Percentiles rank a stretch among this genome's conserved stretches.
These are phyloP conservation scores for Manduca sexta DNA, from an alignment of 1,140 invertebrate species.

Conservation along the genomic window DNA sequence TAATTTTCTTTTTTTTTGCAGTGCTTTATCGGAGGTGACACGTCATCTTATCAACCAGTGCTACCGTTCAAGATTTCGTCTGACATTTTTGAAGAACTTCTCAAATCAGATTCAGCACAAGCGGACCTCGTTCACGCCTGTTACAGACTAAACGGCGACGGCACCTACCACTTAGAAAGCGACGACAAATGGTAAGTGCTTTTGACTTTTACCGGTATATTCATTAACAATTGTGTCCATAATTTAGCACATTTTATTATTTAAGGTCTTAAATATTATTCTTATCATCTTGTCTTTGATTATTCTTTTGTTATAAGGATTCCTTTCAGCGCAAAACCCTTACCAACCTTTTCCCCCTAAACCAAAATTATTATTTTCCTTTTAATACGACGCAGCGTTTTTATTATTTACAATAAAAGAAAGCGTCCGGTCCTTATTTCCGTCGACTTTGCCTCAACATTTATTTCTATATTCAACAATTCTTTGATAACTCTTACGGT, in stretches of 20 bases:
- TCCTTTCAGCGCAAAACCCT: too few species aligned
- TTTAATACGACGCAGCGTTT: too few species aligned
- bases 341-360: too few species aligned
- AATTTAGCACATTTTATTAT: too few species aligned
- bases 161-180: slow-evolving; percentile 45
- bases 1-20: slow-evolving; percentile 14
- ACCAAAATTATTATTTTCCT: too few species aligned
- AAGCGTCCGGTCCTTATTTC: too few species aligned
- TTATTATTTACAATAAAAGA: too few species aligned
- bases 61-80: slow-evolving; percentile 47
- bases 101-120: slow-evolving; percentile 48
- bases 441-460: too few species aligned
- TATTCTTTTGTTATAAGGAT: too few species aligned
- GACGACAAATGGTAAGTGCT: slow-evolving; percentile 54
- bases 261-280: too few species aligned
- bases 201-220: background rate
- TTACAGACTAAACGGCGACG: slow-evolving; percentile 41
- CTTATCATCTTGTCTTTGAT: too few species aligned
- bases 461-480: too few species aligned
- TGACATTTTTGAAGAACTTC: slow-evolving; percentile 42
- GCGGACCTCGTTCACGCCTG: slow-evolving; percentile 43
- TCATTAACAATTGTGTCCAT: background rate
- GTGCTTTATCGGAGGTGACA: slow-evolving; percentile 58
- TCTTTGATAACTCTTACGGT: background rate
- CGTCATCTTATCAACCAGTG: slow-evolving; percentile 52